Evolutionary conservation across 37 sponge, comb jelly and placozoan genomes (phyloP).

Genomic region (Aphrocallistes beatrix): DNA sequence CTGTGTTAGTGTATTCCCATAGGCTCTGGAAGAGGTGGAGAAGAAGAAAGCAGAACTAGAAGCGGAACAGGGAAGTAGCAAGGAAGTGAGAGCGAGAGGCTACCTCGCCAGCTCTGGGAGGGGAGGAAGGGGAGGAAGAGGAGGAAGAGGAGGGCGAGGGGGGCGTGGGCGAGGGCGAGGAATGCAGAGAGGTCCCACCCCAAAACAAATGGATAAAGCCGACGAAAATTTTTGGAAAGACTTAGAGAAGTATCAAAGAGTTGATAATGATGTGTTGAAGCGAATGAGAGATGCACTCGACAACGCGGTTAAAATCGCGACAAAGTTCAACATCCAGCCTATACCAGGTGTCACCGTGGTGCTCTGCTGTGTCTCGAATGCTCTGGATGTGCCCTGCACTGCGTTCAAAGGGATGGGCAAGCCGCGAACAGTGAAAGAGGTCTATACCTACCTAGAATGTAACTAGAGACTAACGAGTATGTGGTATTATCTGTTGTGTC

Average conservation of each 20-base stretch:
- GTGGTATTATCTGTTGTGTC: background rate
- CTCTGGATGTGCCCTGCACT: slow-evolving; percentile 74
- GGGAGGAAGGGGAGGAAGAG: background rate
- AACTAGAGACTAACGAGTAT: slow-evolving; percentile 7
- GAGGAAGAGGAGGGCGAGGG: background rate
- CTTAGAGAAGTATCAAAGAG: background rate
- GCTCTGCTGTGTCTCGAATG: slow-evolving; percentile 62
- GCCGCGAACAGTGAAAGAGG: slow-evolving; percentile 60
- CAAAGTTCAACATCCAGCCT: slow-evolving; percentile 87
- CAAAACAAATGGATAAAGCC: background rate
- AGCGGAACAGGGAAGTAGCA: background rate
- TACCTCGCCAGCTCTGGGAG: background rate
- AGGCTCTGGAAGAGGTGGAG: slow-evolving; percentile 47
- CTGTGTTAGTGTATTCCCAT: background rate
- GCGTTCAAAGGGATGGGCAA: slow-evolving; percentile 78
- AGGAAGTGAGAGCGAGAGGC: background rate
- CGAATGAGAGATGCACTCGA: slow-evolving; percentile 74
- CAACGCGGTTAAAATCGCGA: slow-evolving; percentile 81
- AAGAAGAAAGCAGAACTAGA: slow-evolving; percentile 23
- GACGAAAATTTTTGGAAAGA: background rate
- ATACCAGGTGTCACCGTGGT: slow-evolving; percentile 79
- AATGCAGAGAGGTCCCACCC: background rate
- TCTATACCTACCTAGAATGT: background rate
- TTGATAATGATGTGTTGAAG: slow-evolving; percentile 38
- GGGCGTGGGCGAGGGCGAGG: background rate